A percentile compares a stretch with the other conserved stretches of the same genome.
Conservation (phyloP, 2,797 vertebrate genomes). For the Malurus leucopterus region DNA sequence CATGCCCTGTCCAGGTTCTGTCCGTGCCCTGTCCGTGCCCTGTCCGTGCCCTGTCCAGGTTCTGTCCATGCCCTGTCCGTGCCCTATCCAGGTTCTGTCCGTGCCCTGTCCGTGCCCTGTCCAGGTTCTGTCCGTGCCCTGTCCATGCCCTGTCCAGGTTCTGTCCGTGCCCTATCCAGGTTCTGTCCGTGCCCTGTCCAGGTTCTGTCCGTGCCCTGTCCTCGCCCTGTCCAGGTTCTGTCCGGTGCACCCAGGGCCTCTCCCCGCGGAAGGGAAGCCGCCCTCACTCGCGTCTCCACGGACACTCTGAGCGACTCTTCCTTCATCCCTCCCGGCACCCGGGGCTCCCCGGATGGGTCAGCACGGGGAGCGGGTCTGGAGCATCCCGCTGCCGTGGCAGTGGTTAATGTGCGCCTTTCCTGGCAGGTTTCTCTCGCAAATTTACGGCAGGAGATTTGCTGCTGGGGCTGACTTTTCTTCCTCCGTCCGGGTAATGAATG, state of each 20-base stretch:
- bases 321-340: background rate
- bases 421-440: background rate
- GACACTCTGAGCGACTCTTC: background rate
- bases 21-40: too few species aligned
- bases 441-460: constrained; percentile 3
- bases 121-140: too few species aligned
- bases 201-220: too few species aligned
- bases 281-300: fast-evolving
- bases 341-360: background rate
- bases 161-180: too few species aligned
- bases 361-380: background rate
- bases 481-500: background rate
- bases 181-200: too few species aligned
- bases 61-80: too few species aligned
- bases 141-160: too few species aligned
- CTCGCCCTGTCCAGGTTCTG: too few species aligned
- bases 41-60: too few species aligned
- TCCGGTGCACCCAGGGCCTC: background rate
- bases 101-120: too few species aligned
- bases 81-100: too few species aligned
- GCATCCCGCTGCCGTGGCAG: background rate
- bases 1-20: too few species aligned
- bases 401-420: background rate
- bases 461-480: background rate
- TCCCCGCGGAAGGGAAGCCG: background rate